Base-by-base conservation (phyloP, 1,140 invertebrate genomes). In the Agraylea sexmaculata region DNA sequence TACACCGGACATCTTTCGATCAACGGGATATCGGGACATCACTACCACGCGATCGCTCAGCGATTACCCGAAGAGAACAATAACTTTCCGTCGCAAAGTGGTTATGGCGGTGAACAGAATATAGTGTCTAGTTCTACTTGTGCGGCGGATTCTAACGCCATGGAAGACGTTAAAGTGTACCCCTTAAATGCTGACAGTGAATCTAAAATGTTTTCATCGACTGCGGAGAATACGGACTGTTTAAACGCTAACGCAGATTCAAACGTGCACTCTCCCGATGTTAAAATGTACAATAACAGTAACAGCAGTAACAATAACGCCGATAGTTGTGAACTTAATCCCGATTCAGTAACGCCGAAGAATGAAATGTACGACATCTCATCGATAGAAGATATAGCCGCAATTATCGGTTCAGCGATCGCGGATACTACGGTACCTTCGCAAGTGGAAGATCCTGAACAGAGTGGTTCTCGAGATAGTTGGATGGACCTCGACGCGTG, bases 381-480 rank as follows among this genome's bases (percentile, higher is more conserved):
- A 35, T 74, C 73, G 2, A 77, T 77, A 35, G 85, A 88, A 43
- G 86, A 87, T 50, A 85, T 90, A 43, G 84, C 85, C 0, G 83
- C 84, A 12, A 83, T 90, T 15, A 88, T 90, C 37, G 83, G 85
- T 0, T 86, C 80, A 1, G 85, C 85, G n/a, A 89, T 90, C 46
- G 84, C 85, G 0, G 87, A 88, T 51, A 86, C 83, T 1, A 87
- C 84, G 1, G 80, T 83, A 3, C 75, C 78, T 8, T 76, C 72
- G 4, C 73, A 78, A 55, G 71, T 74, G 27, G 71, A 74, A 40
- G 76, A 77, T 40, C 74, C 75, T 2, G 69, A 73, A 22, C 66
- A 71, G 11, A 76, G 77, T 28, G 77, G 74, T 23, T 80, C 78
- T 0, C 62, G 76, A 43, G 80, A 82, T 48, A 78, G 74, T 44